Evolutionary conservation across 2,888 invertebrate species (phyloP).

Genomic region (Diaprepes abbreviatus): DNA sequence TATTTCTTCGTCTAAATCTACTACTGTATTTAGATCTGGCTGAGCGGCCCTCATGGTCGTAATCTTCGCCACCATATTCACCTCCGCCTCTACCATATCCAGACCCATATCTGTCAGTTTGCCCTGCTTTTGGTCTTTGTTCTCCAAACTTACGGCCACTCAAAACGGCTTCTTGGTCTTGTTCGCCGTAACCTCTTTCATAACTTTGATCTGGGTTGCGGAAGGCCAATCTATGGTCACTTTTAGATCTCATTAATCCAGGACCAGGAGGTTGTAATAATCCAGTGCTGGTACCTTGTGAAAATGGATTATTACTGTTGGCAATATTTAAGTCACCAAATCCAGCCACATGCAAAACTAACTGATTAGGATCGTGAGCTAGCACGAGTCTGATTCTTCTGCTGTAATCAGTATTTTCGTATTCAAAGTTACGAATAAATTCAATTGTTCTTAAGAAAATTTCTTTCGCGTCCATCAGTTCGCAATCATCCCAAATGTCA

Average conservation of each 20-base stretch:
- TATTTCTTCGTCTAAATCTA: slow-evolving; percentile 68
- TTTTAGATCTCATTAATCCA: slow-evolving; percentile 92
- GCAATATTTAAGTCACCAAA: slow-evolving; percentile 91
- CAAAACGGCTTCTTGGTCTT: slow-evolving; percentile 75
- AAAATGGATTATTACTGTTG: slow-evolving; percentile 69
- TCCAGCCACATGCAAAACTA: slow-evolving; percentile 88
- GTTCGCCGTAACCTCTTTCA: slow-evolving; percentile 72
- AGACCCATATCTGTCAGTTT: slow-evolving; percentile 57
- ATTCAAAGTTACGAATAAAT: slow-evolving; percentile 94
- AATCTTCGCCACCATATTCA: slow-evolving; percentile 76
- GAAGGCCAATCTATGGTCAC: slow-evolving; percentile 92
- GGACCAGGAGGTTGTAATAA: slow-evolving; percentile 75
- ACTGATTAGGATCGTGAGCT: slow-evolving; percentile 92
- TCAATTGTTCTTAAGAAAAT: slow-evolving; percentile 96
- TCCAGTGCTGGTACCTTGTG: slow-evolving; percentile 66
- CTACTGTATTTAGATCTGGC: slow-evolving; percentile 79
- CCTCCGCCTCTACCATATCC: slow-evolving; percentile 67
- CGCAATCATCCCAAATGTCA: slow-evolving; percentile 93
- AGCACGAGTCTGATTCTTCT: slow-evolving; percentile 88
- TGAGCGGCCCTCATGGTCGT: slow-evolving; percentile 74
- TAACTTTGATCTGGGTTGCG: slow-evolving; percentile 81
- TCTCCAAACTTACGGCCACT: slow-evolving; percentile 86
- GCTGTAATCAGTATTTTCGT: slow-evolving; percentile 91
- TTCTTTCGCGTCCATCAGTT: slow-evolving; percentile 95
- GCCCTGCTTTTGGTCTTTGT: slow-evolving; percentile 65